These are phyloP conservation scores for Sparidentex hasta DNA, from an alignment of 2,797 vertebrate genomes.

Conservation along the genomic window DNA sequence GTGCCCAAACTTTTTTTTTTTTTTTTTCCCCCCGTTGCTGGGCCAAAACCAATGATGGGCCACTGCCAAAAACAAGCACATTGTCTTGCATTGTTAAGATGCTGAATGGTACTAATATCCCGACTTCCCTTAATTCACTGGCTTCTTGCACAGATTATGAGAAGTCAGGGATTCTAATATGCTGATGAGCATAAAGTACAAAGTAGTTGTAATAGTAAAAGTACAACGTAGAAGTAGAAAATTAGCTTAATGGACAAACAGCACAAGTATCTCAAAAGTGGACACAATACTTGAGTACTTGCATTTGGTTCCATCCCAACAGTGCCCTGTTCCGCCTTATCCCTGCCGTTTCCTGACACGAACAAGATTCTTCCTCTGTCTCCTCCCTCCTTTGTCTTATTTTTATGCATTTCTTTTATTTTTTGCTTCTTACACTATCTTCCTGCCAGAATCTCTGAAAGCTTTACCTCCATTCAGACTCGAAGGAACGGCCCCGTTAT, in stretches of 20 bases:
- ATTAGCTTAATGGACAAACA: not conserved
- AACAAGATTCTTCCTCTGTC: not conserved
- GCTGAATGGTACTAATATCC: too few species aligned
- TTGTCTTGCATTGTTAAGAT: too few species aligned
- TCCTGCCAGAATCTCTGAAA: conserved; percentile 8
- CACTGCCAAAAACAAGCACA: too few species aligned
- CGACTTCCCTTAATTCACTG: too few species aligned
- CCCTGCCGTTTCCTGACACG: conserved; percentile 9
- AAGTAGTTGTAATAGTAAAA: not conserved
- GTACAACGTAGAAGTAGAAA: not conserved
- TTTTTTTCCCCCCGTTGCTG: too few species aligned
- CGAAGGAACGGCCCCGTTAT: conserved; percentile 2
- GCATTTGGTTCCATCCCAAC: not conserved
- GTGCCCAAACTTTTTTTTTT: too few species aligned
- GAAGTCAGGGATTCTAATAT: too few species aligned
- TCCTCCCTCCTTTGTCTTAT: conserved; percentile 15
- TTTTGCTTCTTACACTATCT: not conserved
- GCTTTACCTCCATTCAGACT: conserved; percentile 14
- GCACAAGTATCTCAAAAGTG: not conserved
- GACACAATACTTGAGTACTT: not conserved
- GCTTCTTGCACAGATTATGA: too few species aligned
- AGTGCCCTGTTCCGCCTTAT: not conserved
- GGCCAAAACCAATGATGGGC: too few species aligned
- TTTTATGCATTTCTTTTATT: conserved; percentile 15
- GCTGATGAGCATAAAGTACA: too few species aligned